Base-by-base conservation (phyloP, 2,888 invertebrate species). In the Microplitis deprimator region DNA sequence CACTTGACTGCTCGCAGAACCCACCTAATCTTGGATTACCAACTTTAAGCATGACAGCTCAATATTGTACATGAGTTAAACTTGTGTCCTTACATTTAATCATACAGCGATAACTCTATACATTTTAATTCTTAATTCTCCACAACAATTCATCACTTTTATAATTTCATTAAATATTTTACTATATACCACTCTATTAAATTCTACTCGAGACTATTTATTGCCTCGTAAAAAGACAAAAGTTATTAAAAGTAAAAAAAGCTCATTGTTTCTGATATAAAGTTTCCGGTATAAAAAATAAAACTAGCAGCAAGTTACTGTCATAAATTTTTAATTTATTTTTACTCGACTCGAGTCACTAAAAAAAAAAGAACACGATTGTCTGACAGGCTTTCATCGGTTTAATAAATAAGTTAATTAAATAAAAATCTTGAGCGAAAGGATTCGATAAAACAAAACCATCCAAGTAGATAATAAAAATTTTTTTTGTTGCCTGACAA, bases 11-110 rank as follows among this genome's bases (percentile, higher is more conserved):
- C 62, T 72, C 40, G 40, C 40, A 61, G 39, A 40, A 72, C 17
- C 38, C 62, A 72, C 39, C 60, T 62, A 62, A 72, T 72, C 72
- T 62, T n/a, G 62, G 72, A 72, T 72, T 72, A 72, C 20, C 7
- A 72, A 61, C 39, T 72, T 72, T 38, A 39, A 39, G 38, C 39
- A 13, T 62, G 72, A 62, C 60, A 40, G 60, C 72, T 72, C 72
- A 39, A 62, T 39, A 10, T 62, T 10, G 8, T 40, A 61, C 72
- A 38, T 13, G 20, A 17, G 16, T 50, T 29, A n/a, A 59, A 50
- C 50, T 38, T 29, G 60, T 60, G 17, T n/a, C 16, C 59, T 60
- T 13, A 1, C 5, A 7, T 60, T 20, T 16, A 69, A 69, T 41
- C 59, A 41, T 40, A 40, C 17, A 29, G 29, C 29, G 29, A 29